Evolutionary conservation across 2,797 vertebrate genomes (phyloP).

Genomic region (Pseudomugil tenellus): DNA sequence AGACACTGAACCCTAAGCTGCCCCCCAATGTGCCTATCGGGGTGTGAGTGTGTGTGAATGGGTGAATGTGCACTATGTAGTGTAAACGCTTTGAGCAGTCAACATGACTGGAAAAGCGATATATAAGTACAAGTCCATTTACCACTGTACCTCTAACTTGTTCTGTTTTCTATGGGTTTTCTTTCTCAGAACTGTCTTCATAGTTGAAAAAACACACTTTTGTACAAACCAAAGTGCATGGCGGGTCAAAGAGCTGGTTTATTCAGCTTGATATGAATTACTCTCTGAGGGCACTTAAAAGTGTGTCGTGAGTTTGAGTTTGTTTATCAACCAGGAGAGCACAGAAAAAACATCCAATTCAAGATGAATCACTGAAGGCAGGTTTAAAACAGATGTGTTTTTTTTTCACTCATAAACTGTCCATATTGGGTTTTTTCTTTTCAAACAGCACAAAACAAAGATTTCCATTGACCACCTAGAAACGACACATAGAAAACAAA

Average conservation of each 20-base stretch:
- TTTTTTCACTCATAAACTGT: constrained; percentile 22
- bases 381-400: constrained; percentile 33
- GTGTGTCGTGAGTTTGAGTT: constrained; percentile 33
- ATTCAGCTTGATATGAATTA: constrained; percentile 36
- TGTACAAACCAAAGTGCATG: constrained; percentile 8
- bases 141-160: not conserved
- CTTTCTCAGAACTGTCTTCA: constrained; percentile 1
- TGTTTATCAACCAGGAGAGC: constrained; percentile 28
- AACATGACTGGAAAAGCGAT: too few species aligned
- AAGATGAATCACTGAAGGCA: constrained; percentile 29
- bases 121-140: too few species aligned
- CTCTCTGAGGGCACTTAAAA: constrained; percentile 39
- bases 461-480: constrained; percentile 7
- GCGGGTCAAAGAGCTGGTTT: constrained; percentile 26
- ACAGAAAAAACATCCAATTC: constrained; percentile 39
- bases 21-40: too few species aligned
- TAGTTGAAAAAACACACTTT: not conserved
- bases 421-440: constrained; percentile 7
- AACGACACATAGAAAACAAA: not conserved
- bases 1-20: too few species aligned
- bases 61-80: too few species aligned
- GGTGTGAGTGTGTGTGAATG: too few species aligned
- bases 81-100: too few species aligned
- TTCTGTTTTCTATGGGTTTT: not conserved
- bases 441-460: constrained; percentile 4